A percentile compares a stretch with the other conserved stretches of the same genome.
Conservation (phyloP, 2,797 vertebrate genomes). For the Acropternis orthonyx region DNA sequence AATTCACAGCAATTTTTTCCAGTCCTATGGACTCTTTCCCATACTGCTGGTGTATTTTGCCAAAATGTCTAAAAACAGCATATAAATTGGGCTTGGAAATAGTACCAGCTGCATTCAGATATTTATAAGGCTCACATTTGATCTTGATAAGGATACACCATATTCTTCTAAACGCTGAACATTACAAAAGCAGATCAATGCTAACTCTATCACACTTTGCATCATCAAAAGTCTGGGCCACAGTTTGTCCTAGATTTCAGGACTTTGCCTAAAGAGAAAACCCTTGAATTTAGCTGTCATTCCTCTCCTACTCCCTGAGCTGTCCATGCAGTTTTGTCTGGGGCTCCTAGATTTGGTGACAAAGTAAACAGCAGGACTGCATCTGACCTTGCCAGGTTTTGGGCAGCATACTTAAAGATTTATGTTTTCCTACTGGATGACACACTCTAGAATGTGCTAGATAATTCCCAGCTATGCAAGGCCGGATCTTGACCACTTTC, state of each 20-base stretch:
- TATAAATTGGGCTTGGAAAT: neutral
- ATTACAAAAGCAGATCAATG: neutral
- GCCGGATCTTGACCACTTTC: neutral
- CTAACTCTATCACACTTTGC: neutral
- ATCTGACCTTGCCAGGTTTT: neutral
- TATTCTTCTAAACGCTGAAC: neutral
- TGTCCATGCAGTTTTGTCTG: neutral
- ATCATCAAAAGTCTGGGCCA: neutral
- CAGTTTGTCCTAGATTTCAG: neutral
- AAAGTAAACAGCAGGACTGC: neutral
- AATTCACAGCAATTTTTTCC: slow-evolving; percentile 42
- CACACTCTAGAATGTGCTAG: neutral
- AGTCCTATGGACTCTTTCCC: slow-evolving; percentile 37
- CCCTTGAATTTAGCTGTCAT: neutral
- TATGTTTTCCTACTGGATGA: neutral
- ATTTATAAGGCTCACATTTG: neutral
- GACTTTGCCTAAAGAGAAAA: neutral
- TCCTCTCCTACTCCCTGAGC: neutral
- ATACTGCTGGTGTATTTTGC: slow-evolving; percentile 9
- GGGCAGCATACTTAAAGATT: neutral
- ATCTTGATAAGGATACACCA: neutral
- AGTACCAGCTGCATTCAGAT: neutral
- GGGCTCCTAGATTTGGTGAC: neutral
- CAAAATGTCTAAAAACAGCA: neutral
- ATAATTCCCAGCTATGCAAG: neutral